Evolutionary conservation across 1,140 invertebrate species (phyloP), one percentile per base, ranked within the genome.

Genomic region (Chlorops oryzae): DNA sequence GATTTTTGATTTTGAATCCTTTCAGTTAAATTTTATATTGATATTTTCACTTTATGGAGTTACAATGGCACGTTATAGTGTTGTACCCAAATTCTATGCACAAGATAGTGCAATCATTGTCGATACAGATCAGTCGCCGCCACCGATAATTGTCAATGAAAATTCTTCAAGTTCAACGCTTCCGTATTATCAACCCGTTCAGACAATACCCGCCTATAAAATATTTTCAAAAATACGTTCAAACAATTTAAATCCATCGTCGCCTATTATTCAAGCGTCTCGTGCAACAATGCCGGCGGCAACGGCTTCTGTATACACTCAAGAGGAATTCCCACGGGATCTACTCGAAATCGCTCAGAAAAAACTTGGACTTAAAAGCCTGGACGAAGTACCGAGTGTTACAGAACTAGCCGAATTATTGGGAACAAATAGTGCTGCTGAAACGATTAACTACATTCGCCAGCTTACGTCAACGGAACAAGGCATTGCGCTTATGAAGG

Each of bases 391-490:
- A 41, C 66, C 66, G 0, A 60, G 47, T 20, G 34, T 70, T 13
- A 57, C 40, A 23, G 56, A 69, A 25, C 42, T 70, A 2, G 57
- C 60, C 6, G 56, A 66, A 21, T 41, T 69, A 20, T 51, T 70
- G 28, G 66, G 66, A 7, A 69, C 66, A 0, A 37, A 47, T n/a
- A 61, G 41, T 40, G 37, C 50, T n/a, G n/a, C 34, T 2, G 63
- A 70, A 15, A 70, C 66, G 5, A 58, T 70, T 3, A 54, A 62
- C 10, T 66, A 69, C 21, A 57, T 70, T 15, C 60, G 62, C 2
- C 42, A 55, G 2, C 40, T 69, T 6, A 58, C 59, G 2, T 43
- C 55, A 9, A 58, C 56, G 18, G 66, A 63, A 10, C 55, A 59
- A 13, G 65, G 63, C 3, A 56, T 70, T 3, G 57, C 56, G 0